Base-by-base conservation (phyloP, 2,888 invertebrate species). In the Zhengitettix transpicula region DNA sequence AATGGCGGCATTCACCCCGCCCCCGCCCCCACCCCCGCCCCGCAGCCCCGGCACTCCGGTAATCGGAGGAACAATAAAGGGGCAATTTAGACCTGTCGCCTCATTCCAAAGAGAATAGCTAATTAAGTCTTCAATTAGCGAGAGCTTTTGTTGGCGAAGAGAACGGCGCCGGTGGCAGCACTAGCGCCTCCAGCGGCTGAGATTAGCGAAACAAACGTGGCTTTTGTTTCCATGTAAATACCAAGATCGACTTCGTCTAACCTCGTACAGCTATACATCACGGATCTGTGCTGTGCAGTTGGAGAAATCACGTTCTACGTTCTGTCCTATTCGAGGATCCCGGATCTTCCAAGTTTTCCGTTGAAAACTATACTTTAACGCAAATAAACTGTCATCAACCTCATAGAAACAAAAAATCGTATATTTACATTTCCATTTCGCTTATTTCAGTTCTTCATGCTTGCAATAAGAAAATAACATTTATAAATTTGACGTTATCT, bases 71-170 rank as follows among this genome's bases (percentile, higher is more conserved):
- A 63, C 63, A 63, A 63, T 63, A 63, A 63, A 61, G 63, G 47
- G 63, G 63, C 63, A 63, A 63, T 63, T 63, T 60, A 61, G 63
- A 59, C 59, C 57, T 56, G 59, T 59, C 58, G 60, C 28, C 55
- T 57, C 57, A 52, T 57, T 58, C 56, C 61, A 41, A 57, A 59
- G 59, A 59, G 63, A 62, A 63, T 63, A 55, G 59, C 63, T 64
- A 64, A 64, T 64, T 64, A 64, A 64, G 63, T 62, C 63, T 64
- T 62, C 63, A 64, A 64, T 64, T 64, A 64, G 63, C 61, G 42
- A 42, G 40, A 57, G 62, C 60, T 57, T 60, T 62, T 62, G 62
- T 59, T 58, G 57, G 57, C 54, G 41, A 40, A 41, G 47, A 41
- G 28, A 28, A 28, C 40, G 44, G 40, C 28, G 17, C n/a, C 57